A percentile compares a stretch with the other conserved stretches of the same genome.
These are phyloP conservation scores for Hypothenemus hampei DNA, from an alignment of 1,140 invertebrate genomes.

Conservation along the genomic window DNA sequence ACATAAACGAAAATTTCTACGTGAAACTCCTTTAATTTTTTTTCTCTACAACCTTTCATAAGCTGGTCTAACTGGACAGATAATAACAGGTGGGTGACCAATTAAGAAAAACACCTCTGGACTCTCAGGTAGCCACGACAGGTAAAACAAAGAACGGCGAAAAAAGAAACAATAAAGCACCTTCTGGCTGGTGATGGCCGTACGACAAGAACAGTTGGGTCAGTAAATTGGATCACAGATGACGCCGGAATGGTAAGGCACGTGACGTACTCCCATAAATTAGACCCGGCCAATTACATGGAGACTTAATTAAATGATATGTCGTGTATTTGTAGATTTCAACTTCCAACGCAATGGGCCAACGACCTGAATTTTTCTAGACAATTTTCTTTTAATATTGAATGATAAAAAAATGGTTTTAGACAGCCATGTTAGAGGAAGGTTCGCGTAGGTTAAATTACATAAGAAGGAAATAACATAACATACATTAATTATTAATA, in stretches of 20 bases:
- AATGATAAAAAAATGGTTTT: too few relatives aligned
- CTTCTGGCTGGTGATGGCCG: conserved; percentile 17
- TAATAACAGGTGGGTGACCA: conserved; percentile 19
- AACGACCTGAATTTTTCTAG: too few relatives aligned
- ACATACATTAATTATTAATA: too few relatives aligned
- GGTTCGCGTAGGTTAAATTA: too few relatives aligned
- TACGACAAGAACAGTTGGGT: conserved; percentile 32
- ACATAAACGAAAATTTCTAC: neutral
- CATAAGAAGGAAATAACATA: too few relatives aligned
- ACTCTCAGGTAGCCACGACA: conserved; percentile 7
- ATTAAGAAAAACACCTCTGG: conserved; percentile 23
- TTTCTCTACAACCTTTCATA: neutral
- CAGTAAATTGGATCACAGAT: conserved; percentile 39
- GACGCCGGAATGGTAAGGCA: conserved; percentile 36
- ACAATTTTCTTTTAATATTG: too few relatives aligned
- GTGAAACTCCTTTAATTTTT: too few relatives aligned
- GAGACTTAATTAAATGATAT: conserved; percentile 39
- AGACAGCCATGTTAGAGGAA: too few relatives aligned
- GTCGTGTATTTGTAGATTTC: conserved; percentile 19
- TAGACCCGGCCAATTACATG: conserved; percentile 35
- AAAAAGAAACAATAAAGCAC: conserved; percentile 36
- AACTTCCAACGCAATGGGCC: too few relatives aligned
- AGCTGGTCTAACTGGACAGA: neutral
- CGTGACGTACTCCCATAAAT: conserved; percentile 39
- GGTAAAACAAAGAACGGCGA: conserved; percentile 23